Evolutionary conservation across 2,113 vertebrate species (phyloP).

Genomic region (Ceyx melanurus): DNA sequence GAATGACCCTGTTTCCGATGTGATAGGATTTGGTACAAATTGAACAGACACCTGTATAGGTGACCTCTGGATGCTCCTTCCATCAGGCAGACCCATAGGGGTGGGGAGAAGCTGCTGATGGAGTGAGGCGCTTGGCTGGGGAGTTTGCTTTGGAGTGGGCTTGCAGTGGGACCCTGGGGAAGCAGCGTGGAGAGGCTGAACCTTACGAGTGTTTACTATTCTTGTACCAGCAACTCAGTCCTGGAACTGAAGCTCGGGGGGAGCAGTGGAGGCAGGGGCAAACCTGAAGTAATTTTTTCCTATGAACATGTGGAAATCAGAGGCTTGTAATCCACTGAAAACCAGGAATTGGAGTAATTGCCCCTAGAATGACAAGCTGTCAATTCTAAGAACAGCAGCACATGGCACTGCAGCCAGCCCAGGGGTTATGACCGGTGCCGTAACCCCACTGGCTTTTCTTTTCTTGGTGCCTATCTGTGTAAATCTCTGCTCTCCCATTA

Average conservation of each 20-base stretch:
- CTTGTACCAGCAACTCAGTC: neutral
- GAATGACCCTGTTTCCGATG: accelerated
- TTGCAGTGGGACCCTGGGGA: neutral
- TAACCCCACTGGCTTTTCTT: neutral
- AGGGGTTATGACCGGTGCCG: neutral
- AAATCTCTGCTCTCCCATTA: neutral
- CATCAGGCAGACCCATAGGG: neutral
- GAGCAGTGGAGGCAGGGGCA: neutral
- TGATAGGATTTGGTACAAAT: neutral
- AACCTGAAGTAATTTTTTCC: neutral
- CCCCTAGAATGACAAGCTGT: neutral
- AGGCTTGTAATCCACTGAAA: neutral
- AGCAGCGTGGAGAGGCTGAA: neutral
- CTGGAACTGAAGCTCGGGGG: neutral
- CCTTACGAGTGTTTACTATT: neutral
- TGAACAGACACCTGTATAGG: neutral
- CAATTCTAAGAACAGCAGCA: neutral
- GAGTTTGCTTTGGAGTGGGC: neutral
- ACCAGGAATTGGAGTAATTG: neutral
- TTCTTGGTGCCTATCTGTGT: neutral
- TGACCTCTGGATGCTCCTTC: neutral
- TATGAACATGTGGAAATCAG: neutral
- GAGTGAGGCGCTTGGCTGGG: neutral
- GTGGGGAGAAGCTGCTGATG: neutral
- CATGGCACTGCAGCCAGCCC: neutral